Base-by-base conservation (phyloP, 2,113 vertebrate species). In the Pterocles burchelli region DNA sequence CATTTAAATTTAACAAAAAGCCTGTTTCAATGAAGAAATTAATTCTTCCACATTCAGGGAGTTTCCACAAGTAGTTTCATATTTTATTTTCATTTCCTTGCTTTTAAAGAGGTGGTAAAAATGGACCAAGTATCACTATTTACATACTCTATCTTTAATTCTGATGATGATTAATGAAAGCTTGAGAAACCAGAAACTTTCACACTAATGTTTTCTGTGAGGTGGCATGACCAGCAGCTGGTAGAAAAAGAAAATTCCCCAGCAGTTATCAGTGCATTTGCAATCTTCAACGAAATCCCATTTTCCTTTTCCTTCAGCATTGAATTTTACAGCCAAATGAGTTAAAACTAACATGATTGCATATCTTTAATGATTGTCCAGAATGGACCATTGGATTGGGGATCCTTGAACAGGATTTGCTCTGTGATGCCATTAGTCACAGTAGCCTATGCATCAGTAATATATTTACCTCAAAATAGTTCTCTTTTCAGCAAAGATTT, bases 61-160 rank as follows among this genome's bases (percentile, higher is more conserved):
- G 13, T 55, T 85, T 91, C 85, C 71, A 85, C 19, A 62, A 55
- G 51, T 24, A 87, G 36, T 82, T 96, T 93, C 31, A 33, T 54
- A 65, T 74, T 93, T 77, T 29, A 48, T 33, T 93, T 94, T 93
- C 24, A 43, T 88, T 95, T 95, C 46, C 28, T 73, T 89, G 34
- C 54, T 86, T 34, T 38, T 79, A 59, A 77, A 79, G 45, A 68
- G 9, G 17, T 62, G 6, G 7, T 21, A 82, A 85, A 94, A 96
- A 79, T 48, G 86, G 52, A 43, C 9, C 15, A 76, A 79, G n/a
- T 78, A 61, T 61, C 22, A 3, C 46, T 82, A 85, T 81, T 85
- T 72, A 57, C 65, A 70, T 41, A 52, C 1, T 26, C 72, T 71
- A 11, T 77, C 29, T 90, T 95, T 88, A 52, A 51, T 71, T 71